Evolutionary conservation across 1,140 invertebrate species (phyloP), one percentile per base, ranked within the genome.

Genomic region (Branchinecta lindahli): DNA sequence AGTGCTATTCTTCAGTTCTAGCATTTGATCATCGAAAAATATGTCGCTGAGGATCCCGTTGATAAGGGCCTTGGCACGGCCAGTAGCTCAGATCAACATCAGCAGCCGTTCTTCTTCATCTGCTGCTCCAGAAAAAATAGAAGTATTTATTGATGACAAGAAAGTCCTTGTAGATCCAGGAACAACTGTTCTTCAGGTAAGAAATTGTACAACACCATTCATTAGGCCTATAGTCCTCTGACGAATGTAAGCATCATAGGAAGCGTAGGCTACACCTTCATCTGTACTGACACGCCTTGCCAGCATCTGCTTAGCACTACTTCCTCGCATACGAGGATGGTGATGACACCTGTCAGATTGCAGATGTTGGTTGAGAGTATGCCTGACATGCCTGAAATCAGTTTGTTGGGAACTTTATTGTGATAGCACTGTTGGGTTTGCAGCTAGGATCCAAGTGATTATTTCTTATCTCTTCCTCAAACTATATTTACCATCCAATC

Each of bases 111-210:
- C 74, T 45, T 67, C 75, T 9, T 72, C 76, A 15, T 73, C 75
- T 68, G 78, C 78, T 72, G 78, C 78, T 72, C 86, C 88, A 15
- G 87, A 93, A 73, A 88, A 92, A 77, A 84, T 99, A 69, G 96
- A 99, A 83, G 89, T 99, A 12, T 99, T 97, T 81, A 92, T 99
- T 75, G 93, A 99, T 85, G 96, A 97, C 78, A 92, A 96, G 78
- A 86, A 87, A 74, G 94, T 99, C 7, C 81, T 89, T 75, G 96
- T 98, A 68, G 87, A 90, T 70, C 96, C 96, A 21, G 96, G 96
- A 70, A 98, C 94, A 46, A 99, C 96, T 68, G 92, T 99, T 52
- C 81, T 99, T 67, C 96, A 99, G 85, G 93, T 94, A 80, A 77
- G 71, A 70, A 66, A 47, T 1, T 33, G 5, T 33, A 33, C 33